Evolutionary conservation across 2,113 vertebrate species (phyloP).

Genomic region (Phaetusa simplex): DNA sequence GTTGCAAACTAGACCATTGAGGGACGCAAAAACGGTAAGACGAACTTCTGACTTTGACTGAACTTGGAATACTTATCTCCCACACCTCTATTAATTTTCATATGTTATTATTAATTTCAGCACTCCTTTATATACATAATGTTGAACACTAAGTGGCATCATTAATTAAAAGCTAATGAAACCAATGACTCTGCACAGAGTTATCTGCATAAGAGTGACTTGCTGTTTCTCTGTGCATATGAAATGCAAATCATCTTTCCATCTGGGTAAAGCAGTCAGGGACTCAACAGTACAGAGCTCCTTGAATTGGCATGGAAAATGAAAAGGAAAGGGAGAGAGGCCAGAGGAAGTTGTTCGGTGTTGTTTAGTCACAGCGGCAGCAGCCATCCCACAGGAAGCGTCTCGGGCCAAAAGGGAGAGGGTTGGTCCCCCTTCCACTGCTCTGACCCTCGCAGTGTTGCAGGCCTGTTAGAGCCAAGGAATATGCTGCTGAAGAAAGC

Average conservation of each 20-base stretch:
- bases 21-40: neutral
- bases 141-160: neutral
- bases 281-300: neutral
- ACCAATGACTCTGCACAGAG: neutral
- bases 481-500: neutral
- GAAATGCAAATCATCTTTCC: constrained; percentile 24
- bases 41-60: neutral
- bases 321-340: constrained; percentile 26
- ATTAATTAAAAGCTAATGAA: neutral
- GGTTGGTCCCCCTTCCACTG: neutral
- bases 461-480: neutral
- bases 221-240: neutral
- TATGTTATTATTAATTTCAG: neutral
- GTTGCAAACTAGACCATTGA: neutral
- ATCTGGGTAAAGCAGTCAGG: neutral
- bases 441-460: neutral
- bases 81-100: neutral
- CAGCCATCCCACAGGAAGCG: constrained; percentile 39
- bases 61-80: neutral
- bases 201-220: neutral
- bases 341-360: neutral
- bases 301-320: constrained; percentile 29
- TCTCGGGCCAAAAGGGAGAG: constrained; percentile 16
- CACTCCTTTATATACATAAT: neutral
- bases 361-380: constrained; percentile 12